Percentiles rank a stretch among this genome's conserved stretches.
Conservation (phyloP, 2,797 vertebrate species). For the Poecile montanus region DNA sequence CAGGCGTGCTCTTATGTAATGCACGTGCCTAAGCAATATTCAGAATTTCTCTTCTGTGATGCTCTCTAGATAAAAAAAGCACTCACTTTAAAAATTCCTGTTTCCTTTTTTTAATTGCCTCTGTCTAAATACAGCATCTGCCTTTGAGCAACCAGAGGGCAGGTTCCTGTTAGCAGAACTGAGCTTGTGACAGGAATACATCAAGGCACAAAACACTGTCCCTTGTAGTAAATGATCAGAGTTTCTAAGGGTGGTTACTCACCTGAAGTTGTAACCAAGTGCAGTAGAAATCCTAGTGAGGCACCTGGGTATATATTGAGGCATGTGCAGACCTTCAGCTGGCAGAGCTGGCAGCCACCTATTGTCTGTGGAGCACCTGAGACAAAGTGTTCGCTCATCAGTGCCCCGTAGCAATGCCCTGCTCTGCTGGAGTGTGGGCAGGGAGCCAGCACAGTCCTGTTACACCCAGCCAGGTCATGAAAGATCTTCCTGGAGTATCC, state of each 20-base stretch:
- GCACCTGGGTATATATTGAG: background rate
- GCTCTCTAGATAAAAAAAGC: background rate
- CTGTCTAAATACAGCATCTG: background rate
- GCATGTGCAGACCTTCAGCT: background rate
- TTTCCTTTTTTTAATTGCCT: background rate
- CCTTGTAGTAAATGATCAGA: background rate
- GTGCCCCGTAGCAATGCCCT: background rate
- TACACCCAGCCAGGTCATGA: background rate
- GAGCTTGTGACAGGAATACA: background rate
- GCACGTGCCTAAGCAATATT: background rate
- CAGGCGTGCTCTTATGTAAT: background rate
- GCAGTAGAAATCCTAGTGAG: background rate
- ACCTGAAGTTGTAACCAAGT: background rate
- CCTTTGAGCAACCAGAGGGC: background rate
- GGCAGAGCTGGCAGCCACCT: background rate
- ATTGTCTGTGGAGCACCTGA: background rate
- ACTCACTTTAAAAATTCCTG: background rate
- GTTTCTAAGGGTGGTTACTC: background rate
- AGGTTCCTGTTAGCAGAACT: background rate
- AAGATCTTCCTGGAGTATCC: background rate
- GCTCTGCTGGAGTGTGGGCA: background rate
- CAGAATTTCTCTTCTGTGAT: background rate
- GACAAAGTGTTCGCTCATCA: background rate
- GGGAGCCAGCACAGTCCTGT: background rate
- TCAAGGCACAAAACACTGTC: background rate